Conservation (phyloP, 2,888 invertebrate genomes). For the Brachycybe producta region DNA sequence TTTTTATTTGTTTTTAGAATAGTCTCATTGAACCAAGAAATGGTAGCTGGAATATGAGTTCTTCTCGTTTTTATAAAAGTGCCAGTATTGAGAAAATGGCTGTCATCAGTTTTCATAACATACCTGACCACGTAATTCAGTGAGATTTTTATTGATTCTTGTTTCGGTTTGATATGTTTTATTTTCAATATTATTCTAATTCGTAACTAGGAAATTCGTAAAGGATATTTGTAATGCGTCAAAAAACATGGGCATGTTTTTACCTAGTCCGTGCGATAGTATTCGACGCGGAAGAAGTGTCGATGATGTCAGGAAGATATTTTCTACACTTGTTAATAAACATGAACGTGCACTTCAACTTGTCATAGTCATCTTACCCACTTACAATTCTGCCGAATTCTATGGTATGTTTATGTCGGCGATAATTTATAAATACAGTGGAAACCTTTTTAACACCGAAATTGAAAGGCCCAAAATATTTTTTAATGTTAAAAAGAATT, state of each 20-base stretch:
- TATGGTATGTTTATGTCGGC: conserved; percentile 15
- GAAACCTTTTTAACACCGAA: too few relatives aligned
- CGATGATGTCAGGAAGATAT: not conserved
- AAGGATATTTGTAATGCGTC: too few relatives aligned
- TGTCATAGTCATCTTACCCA: conserved; percentile 12
- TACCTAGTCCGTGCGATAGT: too few relatives aligned
- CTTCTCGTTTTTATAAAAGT: not conserved
- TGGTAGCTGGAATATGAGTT: conserved; percentile 13
- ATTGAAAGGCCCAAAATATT: too few relatives aligned
- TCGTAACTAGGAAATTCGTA: too few relatives aligned
- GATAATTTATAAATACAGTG: too few relatives aligned
- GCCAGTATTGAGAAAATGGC: conserved; percentile 1
- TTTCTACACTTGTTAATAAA: not conserved
- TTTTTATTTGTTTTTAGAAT: too few relatives aligned
- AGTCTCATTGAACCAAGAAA: too few relatives aligned
- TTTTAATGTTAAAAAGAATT: too few relatives aligned
- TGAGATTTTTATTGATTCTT: not conserved
- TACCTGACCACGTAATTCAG: not conserved
- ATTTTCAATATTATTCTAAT: too few relatives aligned
- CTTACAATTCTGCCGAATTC: conserved; percentile 1
- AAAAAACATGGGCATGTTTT: too few relatives aligned
- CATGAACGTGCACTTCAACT: not conserved
- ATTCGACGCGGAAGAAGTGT: not conserved
- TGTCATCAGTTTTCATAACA: conserved; percentile 2
- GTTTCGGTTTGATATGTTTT: too few relatives aligned